phyloP scores from a whole-genome alignment of 1,140 invertebrate species.

The Achatina immaculata region DNA sequence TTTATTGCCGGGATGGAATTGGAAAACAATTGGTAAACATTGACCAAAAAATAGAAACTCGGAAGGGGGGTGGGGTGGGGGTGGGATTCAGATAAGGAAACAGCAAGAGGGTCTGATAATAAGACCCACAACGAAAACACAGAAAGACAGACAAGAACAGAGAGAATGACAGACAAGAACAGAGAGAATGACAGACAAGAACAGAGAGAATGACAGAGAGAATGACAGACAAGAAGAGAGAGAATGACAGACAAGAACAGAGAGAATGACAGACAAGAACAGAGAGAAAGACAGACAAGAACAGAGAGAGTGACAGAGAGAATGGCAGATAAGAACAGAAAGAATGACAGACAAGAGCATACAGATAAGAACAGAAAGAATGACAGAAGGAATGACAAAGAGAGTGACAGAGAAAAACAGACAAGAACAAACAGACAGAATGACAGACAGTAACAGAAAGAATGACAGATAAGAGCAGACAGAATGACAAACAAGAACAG shows the following conservation, averaged over 20 bases:
- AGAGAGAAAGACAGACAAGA: background rate
- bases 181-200: constrained; percentile 24
- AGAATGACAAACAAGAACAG: background rate
- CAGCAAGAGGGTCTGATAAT: too few relatives aligned
- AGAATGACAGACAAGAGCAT: background rate
- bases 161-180: constrained; percentile 16
- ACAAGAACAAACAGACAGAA: background rate
- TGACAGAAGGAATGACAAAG: too few relatives aligned
- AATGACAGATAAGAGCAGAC: background rate
- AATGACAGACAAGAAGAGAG: background rate
- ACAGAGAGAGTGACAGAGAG: background rate
- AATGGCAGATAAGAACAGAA: background rate
- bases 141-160: constrained; percentile 19
- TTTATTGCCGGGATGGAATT: too few relatives aligned
- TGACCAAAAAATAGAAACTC: too few relatives aligned
- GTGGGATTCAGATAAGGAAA: too few relatives aligned
- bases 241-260: background rate
- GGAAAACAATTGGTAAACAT: too few relatives aligned
- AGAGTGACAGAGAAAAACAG: background rate
- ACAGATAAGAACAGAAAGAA: background rate
- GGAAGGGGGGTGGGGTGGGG: too few relatives aligned
- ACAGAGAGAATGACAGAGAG: background rate
- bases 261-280: background rate
- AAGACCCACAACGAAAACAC: background rate
- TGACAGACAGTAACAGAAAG: background rate